These are phyloP conservation scores for Didymodactylos carnosus DNA, from an alignment of 2,888 invertebrate species.

Conservation along the genomic window DNA sequence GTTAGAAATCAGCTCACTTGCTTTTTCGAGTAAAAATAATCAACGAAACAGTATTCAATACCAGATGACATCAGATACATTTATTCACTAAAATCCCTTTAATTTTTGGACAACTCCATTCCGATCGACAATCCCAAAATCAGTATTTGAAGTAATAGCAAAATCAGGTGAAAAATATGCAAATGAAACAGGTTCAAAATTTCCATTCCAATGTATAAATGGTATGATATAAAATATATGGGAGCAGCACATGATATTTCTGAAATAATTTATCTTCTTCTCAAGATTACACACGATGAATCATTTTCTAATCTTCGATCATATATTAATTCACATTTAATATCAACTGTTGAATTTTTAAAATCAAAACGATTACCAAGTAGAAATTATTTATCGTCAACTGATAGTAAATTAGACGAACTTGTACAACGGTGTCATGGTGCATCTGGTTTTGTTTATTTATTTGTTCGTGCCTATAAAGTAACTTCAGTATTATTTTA, in stretches of 20 bases:
- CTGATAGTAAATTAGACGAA: slow-evolving; percentile 45
- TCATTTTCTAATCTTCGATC: background rate
- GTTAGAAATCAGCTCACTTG: too few species aligned
- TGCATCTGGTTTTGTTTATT: slow-evolving; percentile 61
- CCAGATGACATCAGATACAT: too few species aligned
- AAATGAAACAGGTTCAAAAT: slow-evolving; percentile 9
- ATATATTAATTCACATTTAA: slow-evolving; percentile 18
- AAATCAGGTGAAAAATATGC: background rate
- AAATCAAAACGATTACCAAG: slow-evolving; percentile 32
- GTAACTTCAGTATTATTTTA: too few species aligned
- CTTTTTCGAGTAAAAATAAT: too few species aligned
- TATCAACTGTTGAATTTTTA: slow-evolving; percentile 34
- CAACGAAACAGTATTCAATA: too few species aligned
- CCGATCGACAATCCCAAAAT: too few species aligned
- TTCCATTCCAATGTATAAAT: slow-evolving; percentile 58
- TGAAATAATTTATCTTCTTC: slow-evolving; percentile 54
- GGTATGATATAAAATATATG: slow-evolving; percentile 65
- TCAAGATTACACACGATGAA: slow-evolving; percentile 27
- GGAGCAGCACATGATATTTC: slow-evolving; percentile 73
- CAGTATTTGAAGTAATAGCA: background rate
- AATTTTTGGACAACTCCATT: too few species aligned
- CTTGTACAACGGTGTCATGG: slow-evolving; percentile 84
- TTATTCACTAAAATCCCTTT: too few species aligned
- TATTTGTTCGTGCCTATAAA: slow-evolving; percentile 34
- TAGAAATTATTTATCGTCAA: slow-evolving; percentile 52